Conservation (phyloP, 2,888 invertebrate genomes). For the Escarpia spicata region DNA sequence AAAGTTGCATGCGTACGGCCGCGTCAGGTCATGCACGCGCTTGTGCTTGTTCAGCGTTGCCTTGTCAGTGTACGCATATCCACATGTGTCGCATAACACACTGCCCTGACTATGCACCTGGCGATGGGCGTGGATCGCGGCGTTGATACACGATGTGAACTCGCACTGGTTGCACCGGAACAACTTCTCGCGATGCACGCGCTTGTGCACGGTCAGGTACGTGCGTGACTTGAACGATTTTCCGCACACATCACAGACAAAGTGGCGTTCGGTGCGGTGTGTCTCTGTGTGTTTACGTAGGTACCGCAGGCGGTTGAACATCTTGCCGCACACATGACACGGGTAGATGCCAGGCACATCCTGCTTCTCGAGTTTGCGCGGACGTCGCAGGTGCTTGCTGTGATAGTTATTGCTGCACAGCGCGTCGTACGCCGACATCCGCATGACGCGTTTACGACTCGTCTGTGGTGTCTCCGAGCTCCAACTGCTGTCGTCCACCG, state of each 20-base stretch:
- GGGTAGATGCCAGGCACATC: slow-evolving; percentile 49
- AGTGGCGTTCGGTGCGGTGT: slow-evolving; percentile 50
- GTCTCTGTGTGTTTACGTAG: slow-evolving; percentile 51
- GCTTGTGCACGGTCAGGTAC: slow-evolving; percentile 52
- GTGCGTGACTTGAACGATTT: slow-evolving; percentile 57
- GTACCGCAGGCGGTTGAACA: slow-evolving; percentile 54
- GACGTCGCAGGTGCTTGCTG: not conserved
- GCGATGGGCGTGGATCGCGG: slow-evolving; percentile 57
- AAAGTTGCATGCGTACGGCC: slow-evolving; percentile 56
- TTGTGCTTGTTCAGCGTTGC: slow-evolving; percentile 60
- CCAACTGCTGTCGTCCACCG: slow-evolving; percentile 27
- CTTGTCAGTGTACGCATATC: slow-evolving; percentile 57
- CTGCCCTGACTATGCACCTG: slow-evolving; percentile 59
- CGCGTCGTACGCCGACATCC: slow-evolving; percentile 29
- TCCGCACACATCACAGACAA: slow-evolving; percentile 57
- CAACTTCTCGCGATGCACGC: slow-evolving; percentile 47
- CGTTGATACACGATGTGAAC: slow-evolving; percentile 54
- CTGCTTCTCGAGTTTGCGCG: slow-evolving; percentile 50
- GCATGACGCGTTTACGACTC: slow-evolving; percentile 6
- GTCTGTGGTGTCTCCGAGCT: slow-evolving; percentile 31
- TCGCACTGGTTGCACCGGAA: slow-evolving; percentile 59
- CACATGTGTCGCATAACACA: slow-evolving; percentile 60
- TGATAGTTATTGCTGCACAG: not conserved
- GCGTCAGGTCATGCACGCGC: slow-evolving; percentile 56
- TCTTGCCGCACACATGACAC: slow-evolving; percentile 54